phyloP scores from a whole-genome alignment of 2,113 vertebrate genomes.

The Todiramphus saurophagus region DNA sequence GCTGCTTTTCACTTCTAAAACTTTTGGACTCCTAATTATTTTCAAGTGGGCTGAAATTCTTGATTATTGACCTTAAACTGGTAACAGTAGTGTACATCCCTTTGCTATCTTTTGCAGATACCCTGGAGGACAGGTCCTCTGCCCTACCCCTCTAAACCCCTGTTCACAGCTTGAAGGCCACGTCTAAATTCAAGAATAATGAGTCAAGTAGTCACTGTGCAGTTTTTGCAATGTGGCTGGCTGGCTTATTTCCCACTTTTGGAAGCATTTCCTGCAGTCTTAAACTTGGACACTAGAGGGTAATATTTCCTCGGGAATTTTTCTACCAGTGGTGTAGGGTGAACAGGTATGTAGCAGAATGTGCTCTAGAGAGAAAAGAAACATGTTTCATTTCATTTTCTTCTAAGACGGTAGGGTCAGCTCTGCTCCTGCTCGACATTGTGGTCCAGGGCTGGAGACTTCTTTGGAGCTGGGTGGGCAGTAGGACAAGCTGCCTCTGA shows the following conservation, averaged over 20 bases:
- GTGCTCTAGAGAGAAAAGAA: background rate
- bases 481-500: background rate
- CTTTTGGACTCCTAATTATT: background rate
- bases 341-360: fast-evolving
- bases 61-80: background rate
- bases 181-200: fast-evolving
- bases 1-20: background rate
- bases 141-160: background rate
- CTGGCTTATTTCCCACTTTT: background rate
- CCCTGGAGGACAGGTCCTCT: background rate
- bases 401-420: too few species aligned
- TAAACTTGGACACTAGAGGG: conserved; percentile 46
- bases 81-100: fast-evolving
- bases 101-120: background rate
- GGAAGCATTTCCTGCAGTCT: background rate
- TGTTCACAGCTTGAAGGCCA: background rate
- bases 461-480: background rate
- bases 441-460: background rate
- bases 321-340: fast-evolving
- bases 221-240: background rate
- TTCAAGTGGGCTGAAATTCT: background rate
- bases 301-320: conserved; percentile 33
- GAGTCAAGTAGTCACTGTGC: fast-evolving
- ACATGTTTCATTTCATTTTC: fast-evolving
- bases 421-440: background rate